Conservation (phyloP, 1,140 invertebrate species). For the Eupeodes corollae region DNA sequence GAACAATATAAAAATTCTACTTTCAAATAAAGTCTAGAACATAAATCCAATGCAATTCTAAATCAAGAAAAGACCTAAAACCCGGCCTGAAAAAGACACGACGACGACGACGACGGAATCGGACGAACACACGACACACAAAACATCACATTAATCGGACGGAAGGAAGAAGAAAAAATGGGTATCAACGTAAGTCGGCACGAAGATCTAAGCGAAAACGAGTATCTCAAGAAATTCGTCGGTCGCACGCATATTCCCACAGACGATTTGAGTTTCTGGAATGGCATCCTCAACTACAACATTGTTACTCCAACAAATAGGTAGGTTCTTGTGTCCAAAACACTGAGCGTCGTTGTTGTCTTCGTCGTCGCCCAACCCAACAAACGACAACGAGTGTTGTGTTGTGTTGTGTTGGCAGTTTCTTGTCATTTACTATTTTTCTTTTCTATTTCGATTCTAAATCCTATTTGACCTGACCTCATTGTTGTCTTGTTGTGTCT, state of each 20-base stretch:
- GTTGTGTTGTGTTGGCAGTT: neutral
- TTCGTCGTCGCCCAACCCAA: neutral
- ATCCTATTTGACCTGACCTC: neutral
- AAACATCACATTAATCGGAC: too few species aligned
- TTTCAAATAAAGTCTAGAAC: too few species aligned
- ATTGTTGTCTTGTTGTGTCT: too few species aligned
- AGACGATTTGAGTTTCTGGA: conserved; percentile 86
- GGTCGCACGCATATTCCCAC: conserved; percentile 65
- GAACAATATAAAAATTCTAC: too few species aligned
- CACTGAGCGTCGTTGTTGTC: too few species aligned
- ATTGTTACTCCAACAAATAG: conserved; percentile 63
- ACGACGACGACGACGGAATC: too few species aligned
- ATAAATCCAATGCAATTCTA: too few species aligned
- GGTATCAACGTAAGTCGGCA: conserved; percentile 74
- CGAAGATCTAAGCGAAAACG: conserved; percentile 70
- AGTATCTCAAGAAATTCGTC: conserved; percentile 65
- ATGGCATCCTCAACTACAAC: conserved; percentile 81
- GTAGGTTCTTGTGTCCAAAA: conserved; percentile 40
- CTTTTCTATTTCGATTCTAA: conserved; percentile 5
- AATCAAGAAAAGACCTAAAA: too few species aligned
- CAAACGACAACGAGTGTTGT: too few species aligned
- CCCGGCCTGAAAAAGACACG: too few species aligned
- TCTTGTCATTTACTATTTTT: conserved; percentile 5
- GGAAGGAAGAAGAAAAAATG: conserved; percentile 51
- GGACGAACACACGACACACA: too few species aligned